These are phyloP conservation scores for Ormyrus pomaceus DNA, from an alignment of 2,888 invertebrate species.

Conservation along the genomic window DNA sequence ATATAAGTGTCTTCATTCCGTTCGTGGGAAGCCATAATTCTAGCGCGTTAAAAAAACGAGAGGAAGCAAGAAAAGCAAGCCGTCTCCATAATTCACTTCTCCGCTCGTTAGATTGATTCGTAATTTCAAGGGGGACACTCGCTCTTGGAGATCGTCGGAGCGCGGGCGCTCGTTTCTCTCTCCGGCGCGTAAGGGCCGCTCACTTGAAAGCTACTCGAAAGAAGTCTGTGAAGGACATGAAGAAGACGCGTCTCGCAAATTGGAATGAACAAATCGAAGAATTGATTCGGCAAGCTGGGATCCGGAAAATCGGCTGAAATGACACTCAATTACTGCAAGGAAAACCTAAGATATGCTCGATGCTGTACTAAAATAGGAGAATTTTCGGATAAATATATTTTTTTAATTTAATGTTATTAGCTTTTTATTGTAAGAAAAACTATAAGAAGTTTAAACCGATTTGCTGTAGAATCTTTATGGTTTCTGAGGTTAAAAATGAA, in stretches of 20 bases:
- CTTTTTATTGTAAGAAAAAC: too few species aligned
- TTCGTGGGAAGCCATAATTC: too few species aligned
- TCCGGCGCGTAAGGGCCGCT: neutral
- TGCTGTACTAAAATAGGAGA: too few species aligned
- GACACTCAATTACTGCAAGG: neutral
- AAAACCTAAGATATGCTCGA: neutral
- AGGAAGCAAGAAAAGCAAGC: neutral
- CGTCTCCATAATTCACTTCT: too few species aligned
- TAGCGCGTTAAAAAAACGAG: neutral
- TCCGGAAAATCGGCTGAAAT: neutral
- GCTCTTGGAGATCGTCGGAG: neutral
- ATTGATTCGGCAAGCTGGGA: neutral
- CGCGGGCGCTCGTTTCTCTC: neutral
- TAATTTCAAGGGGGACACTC: neutral
- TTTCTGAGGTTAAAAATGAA: too few species aligned
- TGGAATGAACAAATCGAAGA: slow-evolving; percentile 6
- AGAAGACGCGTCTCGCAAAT: neutral
- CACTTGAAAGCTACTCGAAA: neutral
- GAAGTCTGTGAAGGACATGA: neutral
- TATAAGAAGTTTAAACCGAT: too few species aligned
- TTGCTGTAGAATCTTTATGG: too few species aligned
- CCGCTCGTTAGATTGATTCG: neutral
- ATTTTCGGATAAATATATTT: too few species aligned
- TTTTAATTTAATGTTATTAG: too few species aligned
- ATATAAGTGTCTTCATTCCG: too few species aligned